Percentiles rank a stretch among this genome's conserved stretches.
These are phyloP conservation scores for Zoanthus gigantus DNA, from an alignment of 92 coral and sea anemone genomes.

Conservation along the genomic window DNA sequence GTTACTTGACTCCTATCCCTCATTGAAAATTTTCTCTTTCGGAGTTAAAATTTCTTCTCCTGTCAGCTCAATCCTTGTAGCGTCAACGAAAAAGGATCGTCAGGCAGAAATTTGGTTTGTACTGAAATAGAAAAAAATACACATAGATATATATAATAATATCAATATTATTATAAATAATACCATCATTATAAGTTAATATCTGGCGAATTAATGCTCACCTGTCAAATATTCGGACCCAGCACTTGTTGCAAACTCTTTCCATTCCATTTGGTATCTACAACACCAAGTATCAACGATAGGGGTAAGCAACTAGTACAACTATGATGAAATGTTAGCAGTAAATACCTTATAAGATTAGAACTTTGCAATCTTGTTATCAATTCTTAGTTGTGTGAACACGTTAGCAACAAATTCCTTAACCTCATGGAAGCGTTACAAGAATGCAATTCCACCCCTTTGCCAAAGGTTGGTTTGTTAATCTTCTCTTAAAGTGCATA, in stretches of 20 bases:
- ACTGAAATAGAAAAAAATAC: constrained; percentile 57
- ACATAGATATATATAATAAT: not conserved
- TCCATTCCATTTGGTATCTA: constrained; percentile 90
- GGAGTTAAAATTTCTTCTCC: no score
- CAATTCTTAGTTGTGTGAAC: constrained; percentile 69
- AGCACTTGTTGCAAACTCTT: constrained; percentile 94
- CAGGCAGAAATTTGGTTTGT: constrained; percentile 74
- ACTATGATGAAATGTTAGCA: no score
- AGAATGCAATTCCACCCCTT: constrained; percentile 95
- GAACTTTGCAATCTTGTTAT: no score
- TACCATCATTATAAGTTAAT: not conserved
- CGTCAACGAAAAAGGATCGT: constrained; percentile 84
- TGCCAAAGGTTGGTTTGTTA: constrained; percentile 76
- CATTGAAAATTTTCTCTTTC: no score
- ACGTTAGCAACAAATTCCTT: constrained; percentile 88
- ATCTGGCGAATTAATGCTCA: constrained; percentile 23
- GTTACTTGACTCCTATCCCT: no score
- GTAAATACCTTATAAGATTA: no score
- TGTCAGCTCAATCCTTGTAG: constrained; percentile 43
- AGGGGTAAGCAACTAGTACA: not conserved
- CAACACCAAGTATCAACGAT: not conserved
- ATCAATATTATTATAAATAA: not conserved
- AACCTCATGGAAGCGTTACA: constrained; percentile 91
- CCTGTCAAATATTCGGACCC: constrained; percentile 82
- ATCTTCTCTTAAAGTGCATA: no score